Evolutionary conservation across 2,797 vertebrate species (phyloP).

Genomic region (Melanogrammus aeglefinus): DNA sequence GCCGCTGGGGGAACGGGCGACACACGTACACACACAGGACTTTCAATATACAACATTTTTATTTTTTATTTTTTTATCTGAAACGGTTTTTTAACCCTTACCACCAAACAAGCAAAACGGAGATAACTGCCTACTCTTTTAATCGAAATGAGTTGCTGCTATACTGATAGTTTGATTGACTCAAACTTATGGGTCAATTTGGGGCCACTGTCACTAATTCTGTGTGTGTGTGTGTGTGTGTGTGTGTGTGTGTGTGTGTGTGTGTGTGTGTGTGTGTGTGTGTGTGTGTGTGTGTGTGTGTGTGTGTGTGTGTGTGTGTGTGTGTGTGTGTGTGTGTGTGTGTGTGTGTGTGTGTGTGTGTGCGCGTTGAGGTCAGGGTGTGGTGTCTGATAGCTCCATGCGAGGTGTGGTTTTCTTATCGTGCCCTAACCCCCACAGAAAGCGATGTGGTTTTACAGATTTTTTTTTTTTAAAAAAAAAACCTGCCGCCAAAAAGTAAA

Average conservation of each 20-base stretch:
- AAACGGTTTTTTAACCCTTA: background rate
- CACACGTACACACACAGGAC: background rate
- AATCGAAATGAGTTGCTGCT: background rate
- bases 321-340: too few species aligned
- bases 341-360: background rate
- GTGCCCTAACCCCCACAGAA: conserved; percentile 31
- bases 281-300: too few species aligned
- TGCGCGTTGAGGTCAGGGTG: background rate
- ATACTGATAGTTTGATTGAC: background rate
- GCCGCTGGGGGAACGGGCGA: conserved; percentile 77
- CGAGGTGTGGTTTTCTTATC: background rate
- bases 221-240: background rate
- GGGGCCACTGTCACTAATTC: background rate
- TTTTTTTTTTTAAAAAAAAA: background rate
- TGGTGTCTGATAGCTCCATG: background rate
- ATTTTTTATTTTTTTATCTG: too few species aligned
- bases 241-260: too few species aligned
- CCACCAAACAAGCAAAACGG: background rate
- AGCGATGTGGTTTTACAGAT: conserved; percentile 50
- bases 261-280: too few species aligned
- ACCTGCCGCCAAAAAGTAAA: conserved; percentile 52
- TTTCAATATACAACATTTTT: background rate
- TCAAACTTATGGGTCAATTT: background rate
- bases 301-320: too few species aligned
- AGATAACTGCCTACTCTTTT: background rate